Evolutionary conservation across 2,113 vertebrate genomes (phyloP).

Genomic region (Peromyscus californicus): DNA sequence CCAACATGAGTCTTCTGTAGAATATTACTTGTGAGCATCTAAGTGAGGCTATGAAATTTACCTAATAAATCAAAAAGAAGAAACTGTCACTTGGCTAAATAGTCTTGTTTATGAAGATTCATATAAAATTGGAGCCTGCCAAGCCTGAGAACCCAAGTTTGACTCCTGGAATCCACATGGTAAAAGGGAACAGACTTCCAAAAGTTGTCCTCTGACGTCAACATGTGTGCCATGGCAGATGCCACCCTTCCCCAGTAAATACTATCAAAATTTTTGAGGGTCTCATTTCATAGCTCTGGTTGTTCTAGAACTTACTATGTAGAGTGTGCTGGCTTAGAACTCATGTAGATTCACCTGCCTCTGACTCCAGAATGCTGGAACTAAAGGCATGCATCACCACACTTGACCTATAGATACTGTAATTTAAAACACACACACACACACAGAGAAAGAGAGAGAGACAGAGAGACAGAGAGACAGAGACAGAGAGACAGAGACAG

Average conservation of each 20-base stretch:
- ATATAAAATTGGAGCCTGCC: not conserved
- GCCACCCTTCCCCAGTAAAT: not conserved
- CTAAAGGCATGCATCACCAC: not conserved
- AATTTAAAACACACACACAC: not conserved
- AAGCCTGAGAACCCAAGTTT: not conserved
- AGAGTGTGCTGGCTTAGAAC: not conserved
- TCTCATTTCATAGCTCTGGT: not conserved
- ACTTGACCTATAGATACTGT: not conserved
- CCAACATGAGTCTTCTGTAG: not conserved
- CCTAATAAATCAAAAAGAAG: not conserved
- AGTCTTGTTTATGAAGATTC: not conserved
- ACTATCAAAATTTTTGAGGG: not conserved
- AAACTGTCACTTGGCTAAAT: not conserved
- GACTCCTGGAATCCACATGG: not conserved
- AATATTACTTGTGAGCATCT: not conserved
- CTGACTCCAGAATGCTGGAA: not conserved
- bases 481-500: too few relatives aligned
- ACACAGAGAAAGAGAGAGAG: too few relatives aligned
- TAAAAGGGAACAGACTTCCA: not conserved
- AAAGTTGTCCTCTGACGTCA: not conserved
- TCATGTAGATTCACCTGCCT: not conserved
- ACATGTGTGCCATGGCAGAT: not conserved
- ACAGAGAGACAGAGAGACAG: too few relatives aligned
- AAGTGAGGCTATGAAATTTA: not conserved
- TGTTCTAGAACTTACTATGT: not conserved